Evolutionary conservation across 53 echinoderm and acorn worm species (phyloP).

Genomic region (Paelopatides confundens): DNA sequence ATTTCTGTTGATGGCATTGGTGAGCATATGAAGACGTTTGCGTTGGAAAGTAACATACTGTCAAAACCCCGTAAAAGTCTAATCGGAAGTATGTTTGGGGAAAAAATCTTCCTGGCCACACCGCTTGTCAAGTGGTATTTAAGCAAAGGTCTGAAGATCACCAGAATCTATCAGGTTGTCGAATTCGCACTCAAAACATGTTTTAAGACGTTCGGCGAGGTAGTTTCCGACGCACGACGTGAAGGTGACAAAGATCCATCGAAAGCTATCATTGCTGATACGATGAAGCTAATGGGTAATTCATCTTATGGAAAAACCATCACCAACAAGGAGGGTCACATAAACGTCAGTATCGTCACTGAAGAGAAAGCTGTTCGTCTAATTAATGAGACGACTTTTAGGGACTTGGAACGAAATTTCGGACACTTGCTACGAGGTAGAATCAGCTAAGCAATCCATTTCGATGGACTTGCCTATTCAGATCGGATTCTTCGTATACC

Average conservation of each 20-base stretch:
- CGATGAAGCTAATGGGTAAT: slow-evolving; percentile 72
- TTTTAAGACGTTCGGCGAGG: slow-evolving; percentile 46
- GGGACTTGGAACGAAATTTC: neutral
- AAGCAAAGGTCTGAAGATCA: slow-evolving; percentile 6
- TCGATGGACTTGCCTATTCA: too few species aligned
- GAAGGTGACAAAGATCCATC: slow-evolving; percentile 49
- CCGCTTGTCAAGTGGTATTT: slow-evolving; percentile 59
- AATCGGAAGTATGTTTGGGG: slow-evolving; percentile 15
- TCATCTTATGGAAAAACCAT: slow-evolving; percentile 69
- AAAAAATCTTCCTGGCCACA: neutral
- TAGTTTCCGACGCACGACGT: slow-evolving; percentile 52
- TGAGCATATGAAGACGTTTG: slow-evolving; percentile 34
- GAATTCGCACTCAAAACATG: slow-evolving; percentile 21
- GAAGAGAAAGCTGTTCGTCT: neutral
- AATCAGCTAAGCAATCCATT: too few species aligned
- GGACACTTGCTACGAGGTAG: too few species aligned
- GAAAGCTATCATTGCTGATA: slow-evolving; percentile 64
- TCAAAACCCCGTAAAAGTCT: slow-evolving; percentile 21
- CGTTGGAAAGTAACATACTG: neutral
- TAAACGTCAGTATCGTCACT: neutral
- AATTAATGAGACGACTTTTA: slow-evolving; percentile 1
- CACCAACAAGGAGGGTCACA: slow-evolving; percentile 46
- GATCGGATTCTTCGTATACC: too few species aligned
- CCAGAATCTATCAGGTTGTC: slow-evolving; percentile 7
- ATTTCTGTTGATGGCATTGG: slow-evolving; percentile 39